These are phyloP conservation scores for Yponomeuta malinellus DNA, from an alignment of 2,888 invertebrate genomes.

Conservation along the genomic window DNA sequence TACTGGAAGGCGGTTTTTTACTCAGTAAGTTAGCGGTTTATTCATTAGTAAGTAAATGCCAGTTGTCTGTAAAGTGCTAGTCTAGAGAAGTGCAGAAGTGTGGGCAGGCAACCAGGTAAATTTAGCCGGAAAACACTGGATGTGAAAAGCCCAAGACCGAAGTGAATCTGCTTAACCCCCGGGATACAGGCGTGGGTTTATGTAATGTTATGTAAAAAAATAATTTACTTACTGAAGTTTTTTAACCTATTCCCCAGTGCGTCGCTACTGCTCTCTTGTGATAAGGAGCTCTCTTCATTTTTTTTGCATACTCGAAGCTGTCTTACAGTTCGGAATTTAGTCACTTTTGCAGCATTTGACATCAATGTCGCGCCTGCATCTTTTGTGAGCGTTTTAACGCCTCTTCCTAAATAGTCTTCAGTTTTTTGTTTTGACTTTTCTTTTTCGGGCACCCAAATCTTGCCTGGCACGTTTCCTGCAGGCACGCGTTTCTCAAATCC, in stretches of 20 bases:
- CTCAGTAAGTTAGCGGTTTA: no score
- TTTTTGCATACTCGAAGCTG: neutral
- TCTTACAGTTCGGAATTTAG: neutral
- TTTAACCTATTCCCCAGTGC: neutral
- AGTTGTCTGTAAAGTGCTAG: no score
- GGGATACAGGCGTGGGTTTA: no score
- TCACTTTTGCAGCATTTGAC: neutral
- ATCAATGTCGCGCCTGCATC: neutral
- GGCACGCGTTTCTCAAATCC: neutral
- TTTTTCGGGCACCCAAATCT: neutral
- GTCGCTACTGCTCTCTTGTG: neutral
- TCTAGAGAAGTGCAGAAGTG: no score
- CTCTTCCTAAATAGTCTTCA: neutral
- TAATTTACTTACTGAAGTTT: neutral
- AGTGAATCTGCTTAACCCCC: no score
- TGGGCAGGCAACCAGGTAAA: no score
- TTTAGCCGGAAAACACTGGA: no score
- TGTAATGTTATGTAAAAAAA: neutral
- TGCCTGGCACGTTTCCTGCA: neutral
- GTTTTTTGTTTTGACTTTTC: neutral
- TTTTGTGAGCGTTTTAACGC: neutral
- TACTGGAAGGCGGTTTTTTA: conserved; percentile 28
- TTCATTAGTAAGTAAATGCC: no score
- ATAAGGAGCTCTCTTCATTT: neutral
- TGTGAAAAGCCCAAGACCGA: no score